phyloP scores from a whole-genome alignment of 2,113 vertebrate genomes.

The Chloropsis hardwickii region DNA sequence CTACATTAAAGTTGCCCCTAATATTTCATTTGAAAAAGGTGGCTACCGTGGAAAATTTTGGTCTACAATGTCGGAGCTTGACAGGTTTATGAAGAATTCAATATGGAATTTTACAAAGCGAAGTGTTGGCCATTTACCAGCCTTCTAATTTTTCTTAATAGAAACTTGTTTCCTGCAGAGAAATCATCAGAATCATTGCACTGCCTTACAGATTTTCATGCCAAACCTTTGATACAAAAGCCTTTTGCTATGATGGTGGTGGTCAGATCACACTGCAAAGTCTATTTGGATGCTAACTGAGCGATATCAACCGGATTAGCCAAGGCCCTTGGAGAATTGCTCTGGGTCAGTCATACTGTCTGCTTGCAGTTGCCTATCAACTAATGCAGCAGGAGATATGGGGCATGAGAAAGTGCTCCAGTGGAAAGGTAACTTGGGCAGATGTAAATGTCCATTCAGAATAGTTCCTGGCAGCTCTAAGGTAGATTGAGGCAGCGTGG shows the following conservation, averaged over 20 bases:
- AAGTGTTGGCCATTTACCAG: background rate
- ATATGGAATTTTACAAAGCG: background rate
- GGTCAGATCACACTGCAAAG: background rate
- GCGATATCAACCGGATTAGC: rapidly evolving
- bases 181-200: background rate
- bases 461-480: background rate
- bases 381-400: background rate
- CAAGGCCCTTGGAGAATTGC: background rate
- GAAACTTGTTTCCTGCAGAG: background rate
- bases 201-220: background rate
- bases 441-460: background rate
- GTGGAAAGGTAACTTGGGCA: background rate
- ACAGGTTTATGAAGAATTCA: background rate
- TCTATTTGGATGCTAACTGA: background rate
- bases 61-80: background rate
- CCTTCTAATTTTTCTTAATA: background rate
- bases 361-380: background rate
- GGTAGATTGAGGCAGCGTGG: background rate
- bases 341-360: background rate
- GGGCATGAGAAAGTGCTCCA: background rate
- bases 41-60: background rate
- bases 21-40: background rate
- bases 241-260: background rate
- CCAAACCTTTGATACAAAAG: background rate
- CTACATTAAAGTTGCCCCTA: background rate